These are phyloP conservation scores for Uria lomvia DNA, from an alignment of 2,113 vertebrate genomes.

Conservation along the genomic window DNA sequence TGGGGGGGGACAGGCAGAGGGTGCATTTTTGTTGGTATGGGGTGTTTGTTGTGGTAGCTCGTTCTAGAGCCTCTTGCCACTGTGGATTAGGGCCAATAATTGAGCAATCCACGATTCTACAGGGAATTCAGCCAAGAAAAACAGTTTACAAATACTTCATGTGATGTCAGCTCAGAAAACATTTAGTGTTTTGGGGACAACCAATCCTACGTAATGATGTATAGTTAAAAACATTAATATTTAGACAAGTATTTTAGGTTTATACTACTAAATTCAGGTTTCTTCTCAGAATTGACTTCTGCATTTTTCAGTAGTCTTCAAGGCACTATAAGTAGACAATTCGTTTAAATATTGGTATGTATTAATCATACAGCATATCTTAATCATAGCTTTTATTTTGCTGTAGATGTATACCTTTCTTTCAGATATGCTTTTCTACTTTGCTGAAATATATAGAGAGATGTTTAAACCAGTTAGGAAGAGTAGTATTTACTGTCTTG, in stretches of 20 bases:
- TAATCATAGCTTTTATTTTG: neutral
- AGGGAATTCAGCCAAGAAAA: neutral
- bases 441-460: neutral
- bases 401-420: neutral
- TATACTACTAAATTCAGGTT: neutral
- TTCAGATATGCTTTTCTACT: neutral
- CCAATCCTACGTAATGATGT: neutral
- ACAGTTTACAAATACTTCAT: neutral
- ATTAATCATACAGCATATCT: neutral
- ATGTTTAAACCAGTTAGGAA: neutral
- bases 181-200: neutral
- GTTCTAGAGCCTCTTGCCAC: neutral
- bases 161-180: neutral
- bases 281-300: neutral
- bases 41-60: neutral
- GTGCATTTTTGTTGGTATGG: neutral
- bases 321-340: neutral
- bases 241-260: neutral
- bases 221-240: neutral
- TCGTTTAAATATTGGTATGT: neutral
- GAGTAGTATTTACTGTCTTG: neutral
- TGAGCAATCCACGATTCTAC: neutral
- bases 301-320: neutral
- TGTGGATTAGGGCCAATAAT: neutral
- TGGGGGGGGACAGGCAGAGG: neutral